A percentile compares a stretch with the other conserved stretches of the same genome.
These are phyloP conservation scores for Netelia inedita DNA, from an alignment of 2,888 invertebrate genomes.

Conservation along the genomic window DNA sequence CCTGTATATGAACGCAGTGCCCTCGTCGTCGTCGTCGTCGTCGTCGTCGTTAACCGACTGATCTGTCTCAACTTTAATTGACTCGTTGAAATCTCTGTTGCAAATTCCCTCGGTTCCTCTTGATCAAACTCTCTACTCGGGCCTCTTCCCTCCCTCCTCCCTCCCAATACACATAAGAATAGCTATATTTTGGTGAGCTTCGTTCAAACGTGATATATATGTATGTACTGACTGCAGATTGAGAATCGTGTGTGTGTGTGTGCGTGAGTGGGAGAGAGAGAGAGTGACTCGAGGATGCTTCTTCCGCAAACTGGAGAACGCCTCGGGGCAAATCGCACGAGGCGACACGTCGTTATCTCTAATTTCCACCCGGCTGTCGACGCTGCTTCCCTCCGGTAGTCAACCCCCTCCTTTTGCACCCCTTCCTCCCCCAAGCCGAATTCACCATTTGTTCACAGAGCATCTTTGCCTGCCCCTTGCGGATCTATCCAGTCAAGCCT, in stretches of 20 bases:
- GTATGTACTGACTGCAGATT: constrained; percentile 35
- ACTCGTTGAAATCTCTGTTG: constrained; percentile 70
- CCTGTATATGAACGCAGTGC: constrained; percentile 15
- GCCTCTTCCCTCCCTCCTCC: constrained; percentile 7
- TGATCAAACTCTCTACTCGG: constrained; percentile 10
- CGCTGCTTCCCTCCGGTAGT: constrained; percentile 66
- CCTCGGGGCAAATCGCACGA: constrained; percentile 70
- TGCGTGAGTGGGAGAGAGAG: constrained; percentile 14
- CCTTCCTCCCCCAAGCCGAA: constrained; percentile 5
- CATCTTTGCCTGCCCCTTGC: constrained; percentile 51
- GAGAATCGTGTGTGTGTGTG: not conserved
- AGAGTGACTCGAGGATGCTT: constrained; percentile 56
- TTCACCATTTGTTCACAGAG: constrained; percentile 5
- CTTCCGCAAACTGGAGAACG: constrained; percentile 68
- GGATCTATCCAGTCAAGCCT: constrained; percentile 45
- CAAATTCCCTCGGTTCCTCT: constrained; percentile 58
- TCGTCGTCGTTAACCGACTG: constrained; percentile 62
- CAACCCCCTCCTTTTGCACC: constrained; percentile 8
- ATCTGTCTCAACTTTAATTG: constrained; percentile 72
- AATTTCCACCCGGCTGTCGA: constrained; percentile 76
- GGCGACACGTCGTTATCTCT: constrained; percentile 74
- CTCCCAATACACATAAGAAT: not conserved
- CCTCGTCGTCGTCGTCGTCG: constrained; percentile 53
- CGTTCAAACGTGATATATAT: constrained; percentile 22
- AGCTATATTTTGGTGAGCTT: constrained; percentile 29